phyloP scores from a whole-genome alignment of 2,888 invertebrate genomes.

The Xestobium rufovillosum region DNA sequence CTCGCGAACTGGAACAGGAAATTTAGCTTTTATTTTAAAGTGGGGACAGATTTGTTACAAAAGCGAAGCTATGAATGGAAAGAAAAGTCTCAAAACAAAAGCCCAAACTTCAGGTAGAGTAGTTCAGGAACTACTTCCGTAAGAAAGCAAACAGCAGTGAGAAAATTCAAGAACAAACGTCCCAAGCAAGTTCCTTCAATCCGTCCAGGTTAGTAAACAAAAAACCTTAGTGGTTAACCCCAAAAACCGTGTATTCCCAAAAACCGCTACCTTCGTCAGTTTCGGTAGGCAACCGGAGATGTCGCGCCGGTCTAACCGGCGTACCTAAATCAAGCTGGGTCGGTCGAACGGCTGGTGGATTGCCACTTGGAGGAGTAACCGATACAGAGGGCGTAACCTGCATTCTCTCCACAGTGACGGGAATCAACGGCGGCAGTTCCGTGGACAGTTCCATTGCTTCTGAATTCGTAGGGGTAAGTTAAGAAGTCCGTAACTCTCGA shows the following conservation, averaged over 20 bases:
- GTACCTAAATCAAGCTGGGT: slow-evolving; percentile 38
- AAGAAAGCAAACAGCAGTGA: slow-evolving; percentile 8
- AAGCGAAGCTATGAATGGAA: slow-evolving; percentile 15
- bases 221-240: too few relatives aligned
- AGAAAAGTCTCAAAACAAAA: slow-evolving; percentile 17
- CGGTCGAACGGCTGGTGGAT: slow-evolving; percentile 31
- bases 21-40: too few relatives aligned
- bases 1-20: slow-evolving; percentile 25
- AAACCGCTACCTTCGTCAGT: too few relatives aligned
- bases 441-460: slow-evolving; percentile 12
- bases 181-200: too few relatives aligned
- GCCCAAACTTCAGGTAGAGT: slow-evolving; percentile 17
- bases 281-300: slow-evolving; percentile 35
- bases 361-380: slow-evolving; percentile 33
- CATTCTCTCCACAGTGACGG: slow-evolving; percentile 44
- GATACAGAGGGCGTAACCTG: slow-evolving; percentile 47
- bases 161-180: too few relatives aligned
- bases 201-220: too few relatives aligned
- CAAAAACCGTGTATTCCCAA: too few relatives aligned
- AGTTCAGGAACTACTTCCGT: slow-evolving; percentile 4
- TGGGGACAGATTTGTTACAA: too few relatives aligned
- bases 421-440: slow-evolving; percentile 44
- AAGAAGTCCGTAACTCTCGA: too few relatives aligned
- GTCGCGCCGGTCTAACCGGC: slow-evolving; percentile 37
- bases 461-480: too few relatives aligned